phyloP scores from a whole-genome alignment of 2,888 invertebrate genomes.

The Orchesellides sinensis region DNA sequence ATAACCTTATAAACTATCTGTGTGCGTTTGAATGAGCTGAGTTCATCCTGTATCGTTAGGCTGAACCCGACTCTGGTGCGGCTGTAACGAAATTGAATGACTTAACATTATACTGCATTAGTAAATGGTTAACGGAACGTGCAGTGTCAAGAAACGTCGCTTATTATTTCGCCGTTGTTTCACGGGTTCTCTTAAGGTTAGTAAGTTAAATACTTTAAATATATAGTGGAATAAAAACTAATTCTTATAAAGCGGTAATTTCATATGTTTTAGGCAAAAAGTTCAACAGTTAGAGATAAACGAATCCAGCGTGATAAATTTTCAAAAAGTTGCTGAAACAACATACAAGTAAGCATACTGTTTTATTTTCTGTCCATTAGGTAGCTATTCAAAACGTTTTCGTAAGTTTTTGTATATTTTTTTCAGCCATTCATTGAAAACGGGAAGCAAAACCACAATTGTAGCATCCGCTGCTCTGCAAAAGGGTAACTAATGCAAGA shows the following conservation, averaged over 20 bases:
- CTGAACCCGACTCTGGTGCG: slow-evolving; percentile 1
- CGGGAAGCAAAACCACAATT: slow-evolving; percentile 33
- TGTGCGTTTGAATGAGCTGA: not conserved
- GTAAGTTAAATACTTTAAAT: slow-evolving; percentile 15
- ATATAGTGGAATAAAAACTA: not conserved
- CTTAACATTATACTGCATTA: slow-evolving; percentile 35
- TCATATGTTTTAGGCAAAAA: slow-evolving; percentile 16
- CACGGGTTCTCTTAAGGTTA: slow-evolving; percentile 24
- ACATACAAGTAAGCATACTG: slow-evolving; percentile 47
- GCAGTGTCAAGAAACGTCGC: slow-evolving; percentile 44
- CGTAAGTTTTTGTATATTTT: no score
- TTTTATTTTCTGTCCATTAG: not conserved
- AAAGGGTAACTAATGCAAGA: not conserved
- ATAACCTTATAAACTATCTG: not conserved
- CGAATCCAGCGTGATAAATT: slow-evolving; percentile 14
- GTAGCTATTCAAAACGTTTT: not conserved
- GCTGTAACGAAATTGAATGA: slow-evolving; percentile 25
- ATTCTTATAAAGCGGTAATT: not conserved
- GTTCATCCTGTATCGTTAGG: slow-evolving; percentile 3
- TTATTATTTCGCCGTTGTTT: slow-evolving; percentile 45
- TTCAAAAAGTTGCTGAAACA: slow-evolving; percentile 29
- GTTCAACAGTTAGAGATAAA: slow-evolving; percentile 11
- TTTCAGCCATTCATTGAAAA: slow-evolving; percentile 34
- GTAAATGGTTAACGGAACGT: slow-evolving; percentile 48
- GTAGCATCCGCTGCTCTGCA: slow-evolving; percentile 3